These are phyloP conservation scores for Seriola aureovittata DNA, from an alignment of 2,113 vertebrate species.

Conservation along the genomic window DNA sequence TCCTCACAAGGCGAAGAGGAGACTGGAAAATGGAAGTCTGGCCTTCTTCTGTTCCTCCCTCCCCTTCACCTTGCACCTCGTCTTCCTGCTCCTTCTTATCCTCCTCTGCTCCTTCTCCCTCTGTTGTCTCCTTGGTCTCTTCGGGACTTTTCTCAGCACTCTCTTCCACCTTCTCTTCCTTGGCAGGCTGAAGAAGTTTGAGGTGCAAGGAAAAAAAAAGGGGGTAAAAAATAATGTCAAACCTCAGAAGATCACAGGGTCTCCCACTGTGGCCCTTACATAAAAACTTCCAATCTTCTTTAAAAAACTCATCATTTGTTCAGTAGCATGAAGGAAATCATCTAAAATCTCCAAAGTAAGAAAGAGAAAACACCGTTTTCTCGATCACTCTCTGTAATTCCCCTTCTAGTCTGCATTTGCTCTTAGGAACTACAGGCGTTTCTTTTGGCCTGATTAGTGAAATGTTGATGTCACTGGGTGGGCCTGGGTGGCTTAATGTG, in stretches of 20 bases:
- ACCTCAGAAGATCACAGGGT: neutral
- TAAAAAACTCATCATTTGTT: neutral
- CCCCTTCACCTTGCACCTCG: constrained; percentile 80
- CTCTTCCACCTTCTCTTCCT: constrained; percentile 85
- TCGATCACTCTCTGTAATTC: constrained; percentile 17
- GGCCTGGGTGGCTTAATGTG: constrained; percentile 63
- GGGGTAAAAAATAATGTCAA: neutral
- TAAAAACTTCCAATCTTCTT: neutral
- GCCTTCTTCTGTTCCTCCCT: constrained; percentile 68
- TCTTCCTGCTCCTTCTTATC: constrained; percentile 85
- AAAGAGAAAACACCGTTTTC: neutral
- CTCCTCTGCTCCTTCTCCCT: constrained; percentile 79
- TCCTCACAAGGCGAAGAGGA: constrained; percentile 89
- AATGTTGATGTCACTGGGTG: constrained; percentile 80
- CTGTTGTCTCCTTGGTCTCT: constrained; percentile 74
- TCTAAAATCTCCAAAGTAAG: neutral
- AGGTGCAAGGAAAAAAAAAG: neutral
- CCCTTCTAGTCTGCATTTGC: constrained; percentile 15
- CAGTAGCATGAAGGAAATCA: neutral
- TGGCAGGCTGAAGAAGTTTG: constrained; percentile 80
- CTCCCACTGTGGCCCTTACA: neutral
- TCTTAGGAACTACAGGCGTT: constrained; percentile 50
- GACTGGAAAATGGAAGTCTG: constrained; percentile 81
- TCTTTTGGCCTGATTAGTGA: constrained; percentile 65
- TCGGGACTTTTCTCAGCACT: constrained; percentile 76